Base-by-base conservation (phyloP, 2,888 invertebrate species). In the Nomada ruficornis region DNA sequence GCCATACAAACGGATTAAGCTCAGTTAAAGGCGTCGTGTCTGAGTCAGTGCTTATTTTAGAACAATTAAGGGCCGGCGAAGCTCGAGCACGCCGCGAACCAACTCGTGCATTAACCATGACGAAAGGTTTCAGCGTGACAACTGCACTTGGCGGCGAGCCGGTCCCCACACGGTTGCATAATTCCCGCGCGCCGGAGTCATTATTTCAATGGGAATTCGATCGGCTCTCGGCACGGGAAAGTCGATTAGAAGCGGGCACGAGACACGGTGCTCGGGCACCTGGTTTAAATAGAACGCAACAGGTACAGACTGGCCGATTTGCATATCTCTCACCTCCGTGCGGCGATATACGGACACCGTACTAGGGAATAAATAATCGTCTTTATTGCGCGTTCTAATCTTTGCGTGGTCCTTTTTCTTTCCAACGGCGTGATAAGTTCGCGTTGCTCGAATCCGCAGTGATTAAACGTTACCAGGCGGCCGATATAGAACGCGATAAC, bases 41-140 rank as follows among this genome's bases (percentile, higher is more conserved):
- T 86, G 90, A 90, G 85, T 90, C 90, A 86, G 81, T 84, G 85
- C 80, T 89, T 89, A 89, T 90, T 90, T 90, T 89, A 86, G 90
- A 90, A 84, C 85, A 88, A 90, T 90, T 89, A 89, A 89, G 87
- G 84, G 82, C 80, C 78, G 54, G 70, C 80, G 23, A 23, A 36
- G 67, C 20, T 26, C 60, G 67, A 15, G 29, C 29, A 36, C 74
- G 70, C 68, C 71, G 74, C 57, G 68, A 62, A 69, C 52, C 77
- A 67, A 44, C 75, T 75, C 79, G 79, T 50, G 79, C 73, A 70
- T 82, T 69, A 76, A 70, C 83, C 82, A 47, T 63, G 83, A 76
- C 82, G 82, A 76, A 84, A 84, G 73, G 57, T 69, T 65, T 57
- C 79, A 47, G 57, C 79, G 62, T 36, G 79, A 70, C 74, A 55